These are phyloP conservation scores for Butastur rufipennis DNA, from an alignment of 2,113 vertebrate genomes.

Conservation along the genomic window DNA sequence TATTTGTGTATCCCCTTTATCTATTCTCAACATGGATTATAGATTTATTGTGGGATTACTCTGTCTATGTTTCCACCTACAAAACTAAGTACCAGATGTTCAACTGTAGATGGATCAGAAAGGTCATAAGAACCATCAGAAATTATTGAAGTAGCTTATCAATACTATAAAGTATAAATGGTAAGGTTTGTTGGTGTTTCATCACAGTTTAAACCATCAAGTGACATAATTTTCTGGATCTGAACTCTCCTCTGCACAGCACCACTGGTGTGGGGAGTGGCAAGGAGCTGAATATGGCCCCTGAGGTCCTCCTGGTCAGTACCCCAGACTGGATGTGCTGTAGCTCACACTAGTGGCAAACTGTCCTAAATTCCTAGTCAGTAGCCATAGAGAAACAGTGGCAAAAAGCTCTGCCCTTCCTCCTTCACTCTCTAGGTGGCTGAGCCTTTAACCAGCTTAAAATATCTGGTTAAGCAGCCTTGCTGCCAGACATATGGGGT, in stretches of 20 bases:
- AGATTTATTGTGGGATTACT: not conserved
- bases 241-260: not conserved
- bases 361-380: not conserved
- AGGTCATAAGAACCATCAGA: not conserved
- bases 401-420: not conserved
- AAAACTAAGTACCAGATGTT: not conserved
- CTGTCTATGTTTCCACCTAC: not conserved
- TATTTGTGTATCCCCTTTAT: not conserved
- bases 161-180: not conserved
- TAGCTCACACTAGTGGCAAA: not conserved
- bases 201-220: not conserved
- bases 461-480: not conserved
- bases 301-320: not conserved
- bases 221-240: not conserved
- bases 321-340: not conserved
- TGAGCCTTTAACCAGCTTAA: not conserved
- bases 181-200: not conserved
- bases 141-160: not conserved
- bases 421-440: not conserved
- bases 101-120: not conserved
- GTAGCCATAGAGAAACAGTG: not conserved
- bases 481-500: not conserved
- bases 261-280: not conserved
- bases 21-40: not conserved
- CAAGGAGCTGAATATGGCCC: not conserved